phyloP scores from a whole-genome alignment of 1,140 invertebrate species.

The Hylaeus volcanicus region DNA sequence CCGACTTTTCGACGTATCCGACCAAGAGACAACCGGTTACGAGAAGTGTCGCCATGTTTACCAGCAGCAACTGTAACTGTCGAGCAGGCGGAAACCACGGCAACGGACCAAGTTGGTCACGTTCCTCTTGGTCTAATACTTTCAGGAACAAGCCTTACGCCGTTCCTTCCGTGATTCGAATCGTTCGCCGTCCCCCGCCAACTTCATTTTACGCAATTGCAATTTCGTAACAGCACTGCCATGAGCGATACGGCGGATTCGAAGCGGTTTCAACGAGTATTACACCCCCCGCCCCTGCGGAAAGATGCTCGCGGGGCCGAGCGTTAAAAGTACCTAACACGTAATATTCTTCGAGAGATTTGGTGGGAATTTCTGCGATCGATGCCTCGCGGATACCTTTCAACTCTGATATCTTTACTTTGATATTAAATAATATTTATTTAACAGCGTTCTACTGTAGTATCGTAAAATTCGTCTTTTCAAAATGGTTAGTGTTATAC shows the following conservation, averaged over 20 bases:
- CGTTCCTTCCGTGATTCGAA: slow-evolving; percentile 11
- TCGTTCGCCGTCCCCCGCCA: background rate
- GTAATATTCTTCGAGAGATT: background rate
- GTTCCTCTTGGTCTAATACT: slow-evolving; percentile 1
- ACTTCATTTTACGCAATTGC: slow-evolving; percentile 35
- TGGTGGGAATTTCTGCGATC: background rate
- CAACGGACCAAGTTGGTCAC: background rate
- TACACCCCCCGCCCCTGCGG: background rate
- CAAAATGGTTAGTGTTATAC: no score
- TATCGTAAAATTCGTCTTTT: background rate
- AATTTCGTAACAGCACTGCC: slow-evolving; percentile 40
- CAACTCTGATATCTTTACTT: background rate
- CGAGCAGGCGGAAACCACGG: background rate
- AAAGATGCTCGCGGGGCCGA: background rate
- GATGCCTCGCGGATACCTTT: background rate
- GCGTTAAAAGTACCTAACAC: slow-evolving; percentile 12
- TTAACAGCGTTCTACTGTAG: no score
- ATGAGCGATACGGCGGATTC: slow-evolving; percentile 13
- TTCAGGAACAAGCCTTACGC: slow-evolving; percentile 5
- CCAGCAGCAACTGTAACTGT: background rate
- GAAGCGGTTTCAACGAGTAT: slow-evolving; percentile 19
- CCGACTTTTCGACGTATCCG: background rate
- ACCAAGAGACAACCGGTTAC: slow-evolving; percentile 8
- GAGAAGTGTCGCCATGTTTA: background rate
- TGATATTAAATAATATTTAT: slow-evolving; percentile 13